Evolutionary conservation across 2,113 vertebrate genomes (phyloP).

Genomic region (Balaeniceps rex): DNA sequence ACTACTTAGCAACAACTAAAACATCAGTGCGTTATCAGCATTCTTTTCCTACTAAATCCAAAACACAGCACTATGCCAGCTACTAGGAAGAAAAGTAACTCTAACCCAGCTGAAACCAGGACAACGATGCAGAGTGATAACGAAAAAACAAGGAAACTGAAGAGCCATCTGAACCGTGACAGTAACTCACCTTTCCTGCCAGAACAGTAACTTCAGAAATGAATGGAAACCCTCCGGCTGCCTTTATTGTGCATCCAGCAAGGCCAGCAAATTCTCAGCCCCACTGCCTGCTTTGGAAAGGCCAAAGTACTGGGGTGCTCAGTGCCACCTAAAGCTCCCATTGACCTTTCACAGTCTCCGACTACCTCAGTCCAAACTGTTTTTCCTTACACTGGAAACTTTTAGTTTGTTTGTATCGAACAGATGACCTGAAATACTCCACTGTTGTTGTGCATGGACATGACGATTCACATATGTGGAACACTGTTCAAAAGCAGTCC

Average conservation of each 20-base stretch:
- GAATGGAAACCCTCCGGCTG: not conserved
- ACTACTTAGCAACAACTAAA: too few species aligned
- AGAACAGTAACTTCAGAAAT: not conserved
- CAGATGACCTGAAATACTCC: not conserved
- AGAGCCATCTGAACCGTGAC: accelerated
- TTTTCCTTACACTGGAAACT: not conserved
- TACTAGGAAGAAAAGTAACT: too few species aligned
- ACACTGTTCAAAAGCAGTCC: not conserved
- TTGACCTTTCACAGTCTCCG: not conserved
- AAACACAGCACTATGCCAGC: too few species aligned
- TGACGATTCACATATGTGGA: accelerated
- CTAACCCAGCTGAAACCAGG: too few species aligned
- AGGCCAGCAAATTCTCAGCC: not conserved
- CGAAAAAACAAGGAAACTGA: not conserved
- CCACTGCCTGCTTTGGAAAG: not conserved
- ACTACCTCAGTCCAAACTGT: not conserved
- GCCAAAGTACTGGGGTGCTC: not conserved
- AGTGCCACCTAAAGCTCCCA: not conserved
- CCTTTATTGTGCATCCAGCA: not conserved
- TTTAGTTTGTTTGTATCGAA: not conserved
- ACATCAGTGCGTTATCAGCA: too few species aligned
- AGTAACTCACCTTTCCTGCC: not conserved
- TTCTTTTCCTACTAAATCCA: too few species aligned
- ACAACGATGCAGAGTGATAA: not conserved
- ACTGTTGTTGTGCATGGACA: not conserved